These are phyloP conservation scores for Nesoenas mayeri DNA, from an alignment of 2,113 vertebrate genomes.

Conservation along the genomic window DNA sequence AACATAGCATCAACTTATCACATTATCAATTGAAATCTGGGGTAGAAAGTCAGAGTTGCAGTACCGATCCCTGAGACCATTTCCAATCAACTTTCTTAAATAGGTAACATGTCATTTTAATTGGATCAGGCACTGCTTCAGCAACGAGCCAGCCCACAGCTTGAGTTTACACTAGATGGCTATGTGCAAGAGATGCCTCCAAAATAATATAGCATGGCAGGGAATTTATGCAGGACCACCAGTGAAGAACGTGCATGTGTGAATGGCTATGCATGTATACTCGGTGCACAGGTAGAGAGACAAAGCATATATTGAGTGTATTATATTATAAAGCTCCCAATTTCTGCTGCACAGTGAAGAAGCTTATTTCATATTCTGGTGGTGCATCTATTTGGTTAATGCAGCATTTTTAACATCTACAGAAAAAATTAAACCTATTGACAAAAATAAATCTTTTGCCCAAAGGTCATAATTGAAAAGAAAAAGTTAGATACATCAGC, in stretches of 20 bases:
- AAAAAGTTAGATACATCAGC: not conserved
- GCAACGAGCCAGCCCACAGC: not conserved
- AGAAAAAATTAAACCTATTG: not conserved
- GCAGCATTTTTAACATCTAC: not conserved
- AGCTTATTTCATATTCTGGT: not conserved
- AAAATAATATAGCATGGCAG: not conserved
- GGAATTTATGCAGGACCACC: not conserved
- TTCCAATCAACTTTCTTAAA: conserved; percentile 13
- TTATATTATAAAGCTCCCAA: not conserved
- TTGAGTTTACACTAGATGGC: not conserved
- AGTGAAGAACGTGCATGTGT: not conserved
- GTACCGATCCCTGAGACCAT: not conserved
- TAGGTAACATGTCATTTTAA: not conserved
- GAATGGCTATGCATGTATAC: not conserved
- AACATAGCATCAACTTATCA: not conserved
- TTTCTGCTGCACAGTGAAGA: not conserved
- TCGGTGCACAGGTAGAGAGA: not conserved
- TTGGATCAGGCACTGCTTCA: not conserved
- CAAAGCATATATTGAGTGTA: not conserved
- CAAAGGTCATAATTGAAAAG: not conserved
- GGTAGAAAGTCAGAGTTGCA: not conserved
- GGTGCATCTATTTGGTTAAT: not conserved
- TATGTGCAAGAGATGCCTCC: not conserved
- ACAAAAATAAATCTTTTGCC: not conserved
- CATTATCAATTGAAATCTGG: conserved; percentile 3